Percentiles rank a stretch among this genome's conserved stretches.
These are phyloP conservation scores for Brienomyrus longianalis DNA, from an alignment of 2,113 vertebrate genomes.

Conservation along the genomic window DNA sequence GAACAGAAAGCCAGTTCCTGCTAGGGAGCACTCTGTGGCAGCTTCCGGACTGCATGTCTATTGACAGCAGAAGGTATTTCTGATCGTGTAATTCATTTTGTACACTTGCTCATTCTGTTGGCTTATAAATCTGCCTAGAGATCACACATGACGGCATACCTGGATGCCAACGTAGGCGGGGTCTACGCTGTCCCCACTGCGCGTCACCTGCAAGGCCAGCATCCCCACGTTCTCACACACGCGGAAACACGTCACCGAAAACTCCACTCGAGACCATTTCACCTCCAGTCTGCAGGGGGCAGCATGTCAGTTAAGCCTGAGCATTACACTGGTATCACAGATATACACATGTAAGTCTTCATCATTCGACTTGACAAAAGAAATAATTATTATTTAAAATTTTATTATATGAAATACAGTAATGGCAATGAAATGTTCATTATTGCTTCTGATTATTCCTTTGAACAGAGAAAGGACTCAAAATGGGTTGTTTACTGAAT, in stretches of 20 bases:
- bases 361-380: background rate
- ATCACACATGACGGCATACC: constrained; percentile 31
- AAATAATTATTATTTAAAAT: background rate
- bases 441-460: background rate
- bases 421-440: background rate
- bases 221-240: constrained; percentile 55
- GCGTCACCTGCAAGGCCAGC: constrained; percentile 58
- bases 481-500: background rate
- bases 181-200: constrained; percentile 53
- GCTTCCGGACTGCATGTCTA: background rate
- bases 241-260: constrained; percentile 49
- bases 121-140: background rate
- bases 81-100: background rate
- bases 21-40: background rate
- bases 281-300: constrained; percentile 52
- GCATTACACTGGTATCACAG: background rate
- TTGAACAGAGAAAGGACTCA: background rate
- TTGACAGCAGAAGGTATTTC: background rate
- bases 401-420: background rate
- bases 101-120: background rate
- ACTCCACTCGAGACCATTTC: constrained; percentile 55
- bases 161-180: constrained; percentile 57
- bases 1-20: background rate
- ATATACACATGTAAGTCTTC: background rate
- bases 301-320: background rate